Conservation (phyloP, 1,140 invertebrate species). For the Drosophila kurseongensis region DNA sequence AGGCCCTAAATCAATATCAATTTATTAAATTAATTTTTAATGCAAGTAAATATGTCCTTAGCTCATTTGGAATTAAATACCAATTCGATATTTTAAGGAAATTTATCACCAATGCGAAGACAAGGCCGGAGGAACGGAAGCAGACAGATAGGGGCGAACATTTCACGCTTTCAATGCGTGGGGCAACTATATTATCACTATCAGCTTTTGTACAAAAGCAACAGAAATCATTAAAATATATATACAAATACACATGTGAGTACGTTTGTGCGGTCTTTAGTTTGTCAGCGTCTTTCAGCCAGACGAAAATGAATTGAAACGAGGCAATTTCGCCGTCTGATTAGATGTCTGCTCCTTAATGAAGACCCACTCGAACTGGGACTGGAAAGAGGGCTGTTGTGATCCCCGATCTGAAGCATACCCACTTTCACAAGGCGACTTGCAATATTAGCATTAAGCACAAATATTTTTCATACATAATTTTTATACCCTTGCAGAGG, state of each 20-base stretch:
- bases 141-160: slow-evolving; percentile 1
- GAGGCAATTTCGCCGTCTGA: slow-evolving; percentile 16
- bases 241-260: not conserved
- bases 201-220: slow-evolving; percentile 15
- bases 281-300: slow-evolving; percentile 5
- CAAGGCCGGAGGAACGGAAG: slow-evolving; percentile 14
- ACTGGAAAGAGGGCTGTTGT: not conserved
- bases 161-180: slow-evolving; percentile 33
- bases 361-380: not conserved
- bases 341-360: slow-evolving; percentile 26
- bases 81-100: not conserved
- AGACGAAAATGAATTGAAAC: slow-evolving; percentile 13
- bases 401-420: not conserved
- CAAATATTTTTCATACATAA: not conserved
- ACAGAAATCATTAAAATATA: slow-evolving; percentile 16
- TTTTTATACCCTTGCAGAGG: no score
- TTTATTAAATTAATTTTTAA: not conserved
- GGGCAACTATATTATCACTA: slow-evolving; percentile 24
- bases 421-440: not conserved
- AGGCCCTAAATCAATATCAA: not conserved
- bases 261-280: not conserved
- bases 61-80: not conserved
- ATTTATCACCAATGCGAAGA: not conserved
- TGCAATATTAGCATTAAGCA: not conserved
- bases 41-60: not conserved